phyloP scores from a whole-genome alignment of 2,113 vertebrate species.

The Alexandromys fortis region DNA sequence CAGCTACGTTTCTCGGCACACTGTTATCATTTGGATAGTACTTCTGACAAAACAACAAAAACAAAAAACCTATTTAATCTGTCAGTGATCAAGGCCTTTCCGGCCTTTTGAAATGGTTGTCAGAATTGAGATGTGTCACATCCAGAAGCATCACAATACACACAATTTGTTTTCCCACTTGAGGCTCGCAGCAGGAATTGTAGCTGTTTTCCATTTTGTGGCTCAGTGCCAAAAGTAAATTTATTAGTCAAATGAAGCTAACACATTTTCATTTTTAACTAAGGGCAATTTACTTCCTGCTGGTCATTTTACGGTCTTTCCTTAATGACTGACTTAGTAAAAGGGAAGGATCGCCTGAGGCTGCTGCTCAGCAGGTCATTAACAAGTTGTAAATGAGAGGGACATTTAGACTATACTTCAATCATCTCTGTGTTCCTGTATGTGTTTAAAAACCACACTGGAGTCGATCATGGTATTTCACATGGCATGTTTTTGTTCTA shows the following conservation, averaged over 20 bases:
- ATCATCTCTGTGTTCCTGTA: not conserved
- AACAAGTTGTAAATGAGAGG: constrained; percentile 70
- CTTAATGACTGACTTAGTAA: constrained; percentile 64
- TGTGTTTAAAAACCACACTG: not conserved
- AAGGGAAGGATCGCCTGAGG: constrained; percentile 38
- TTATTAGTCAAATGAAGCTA: constrained; percentile 64
- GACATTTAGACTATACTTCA: constrained; percentile 46
- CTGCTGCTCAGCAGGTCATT: constrained; percentile 58
- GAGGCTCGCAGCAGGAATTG: not conserved
- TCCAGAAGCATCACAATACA: constrained; percentile 5
- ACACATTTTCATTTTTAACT: constrained; percentile 76
- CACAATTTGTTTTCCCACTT: not conserved
- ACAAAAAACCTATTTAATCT: not conserved
- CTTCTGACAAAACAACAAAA: not conserved
- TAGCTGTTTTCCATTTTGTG: constrained; percentile 31
- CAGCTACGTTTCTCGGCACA: not conserved
- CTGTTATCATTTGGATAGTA: not conserved
- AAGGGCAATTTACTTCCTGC: constrained; percentile 75
- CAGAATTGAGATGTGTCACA: constrained; percentile 26
- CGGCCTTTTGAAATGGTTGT: constrained; percentile 7
- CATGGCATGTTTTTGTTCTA: not conserved
- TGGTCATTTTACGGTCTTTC: constrained; percentile 76
- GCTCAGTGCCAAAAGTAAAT: constrained; percentile 59
- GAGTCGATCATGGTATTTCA: not conserved
- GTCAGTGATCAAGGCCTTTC: not conserved